phyloP scores from a whole-genome alignment of 2,113 vertebrate species.

The Pluvianellus socialis region DNA sequence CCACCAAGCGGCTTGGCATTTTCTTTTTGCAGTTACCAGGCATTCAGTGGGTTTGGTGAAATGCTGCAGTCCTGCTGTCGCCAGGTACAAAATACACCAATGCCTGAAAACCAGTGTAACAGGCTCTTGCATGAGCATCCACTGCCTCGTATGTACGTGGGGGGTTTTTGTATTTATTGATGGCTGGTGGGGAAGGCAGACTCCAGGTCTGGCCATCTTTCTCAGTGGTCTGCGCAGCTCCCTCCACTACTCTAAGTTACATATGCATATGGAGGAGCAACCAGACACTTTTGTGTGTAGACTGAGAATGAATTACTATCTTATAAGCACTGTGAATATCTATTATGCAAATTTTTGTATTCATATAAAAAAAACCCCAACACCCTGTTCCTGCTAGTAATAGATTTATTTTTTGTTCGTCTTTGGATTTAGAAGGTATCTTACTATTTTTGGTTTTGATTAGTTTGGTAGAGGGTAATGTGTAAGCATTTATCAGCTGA shows the following conservation, averaged over 20 bases:
- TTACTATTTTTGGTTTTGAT: neutral
- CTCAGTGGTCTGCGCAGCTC: neutral
- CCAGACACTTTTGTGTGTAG: neutral
- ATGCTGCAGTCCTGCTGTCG: accelerated
- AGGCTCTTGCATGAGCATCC: neutral
- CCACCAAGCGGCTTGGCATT: neutral
- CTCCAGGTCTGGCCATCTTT: neutral
- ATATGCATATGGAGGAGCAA: neutral
- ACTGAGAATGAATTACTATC: neutral
- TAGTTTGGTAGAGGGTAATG: neutral
- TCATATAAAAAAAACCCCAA: neutral
- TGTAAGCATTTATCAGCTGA: constrained; percentile 30
- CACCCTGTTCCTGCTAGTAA: neutral
- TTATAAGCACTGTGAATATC: constrained; percentile 56
- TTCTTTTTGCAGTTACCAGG: neutral
- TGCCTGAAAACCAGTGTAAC: neutral
- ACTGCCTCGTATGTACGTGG: neutral
- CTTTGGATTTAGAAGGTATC: neutral
- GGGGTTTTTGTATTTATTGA: neutral
- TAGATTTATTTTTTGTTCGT: neutral
- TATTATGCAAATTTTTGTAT: constrained; percentile 60
- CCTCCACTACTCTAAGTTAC: neutral
- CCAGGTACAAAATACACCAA: neutral
- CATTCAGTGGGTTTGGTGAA: neutral
- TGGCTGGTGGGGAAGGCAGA: neutral